A percentile compares a stretch with the other conserved stretches of the same genome.
Conservation (phyloP, 1,140 invertebrate species). For the Trachymyrmex cornetzi region DNA sequence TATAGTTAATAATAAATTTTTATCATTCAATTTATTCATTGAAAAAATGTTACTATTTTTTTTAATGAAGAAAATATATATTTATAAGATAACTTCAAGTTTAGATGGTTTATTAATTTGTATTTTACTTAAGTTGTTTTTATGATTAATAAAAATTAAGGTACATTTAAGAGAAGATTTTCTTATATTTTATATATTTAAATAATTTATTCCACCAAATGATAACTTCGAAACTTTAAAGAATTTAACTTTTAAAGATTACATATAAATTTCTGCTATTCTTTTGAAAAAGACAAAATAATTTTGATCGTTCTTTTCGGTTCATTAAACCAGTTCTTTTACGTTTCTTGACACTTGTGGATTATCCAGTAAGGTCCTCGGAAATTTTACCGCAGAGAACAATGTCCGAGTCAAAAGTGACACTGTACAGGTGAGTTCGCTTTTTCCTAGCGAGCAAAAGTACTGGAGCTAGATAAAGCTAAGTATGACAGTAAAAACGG, state of each 20-base stretch:
- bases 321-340: not conserved
- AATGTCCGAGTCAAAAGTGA: conserved; percentile 36
- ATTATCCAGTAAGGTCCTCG: conserved; percentile 5
- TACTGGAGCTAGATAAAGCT: conserved; percentile 1
- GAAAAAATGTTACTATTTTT: not conserved
- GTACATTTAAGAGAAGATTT: not conserved
- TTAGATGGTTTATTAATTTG: not conserved
- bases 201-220: not conserved
- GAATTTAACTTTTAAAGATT: not conserved
- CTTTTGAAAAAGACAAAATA: not conserved
- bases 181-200: not conserved
- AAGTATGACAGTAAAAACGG: conserved; percentile 7
- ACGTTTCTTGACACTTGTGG: conserved; percentile 20
- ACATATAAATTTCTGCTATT: not conserved
- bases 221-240: not conserved
- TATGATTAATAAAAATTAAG: not conserved
- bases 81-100: not conserved
- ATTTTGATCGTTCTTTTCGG: not conserved
- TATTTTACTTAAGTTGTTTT: not conserved
- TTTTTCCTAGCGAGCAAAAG: conserved; percentile 3
- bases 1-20: not conserved
- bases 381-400: conserved; percentile 30
- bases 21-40: not conserved
- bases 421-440: not conserved
- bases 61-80: not conserved